phyloP scores from a whole-genome alignment of 2,797 vertebrate species.

The Strix occidentalis region DNA sequence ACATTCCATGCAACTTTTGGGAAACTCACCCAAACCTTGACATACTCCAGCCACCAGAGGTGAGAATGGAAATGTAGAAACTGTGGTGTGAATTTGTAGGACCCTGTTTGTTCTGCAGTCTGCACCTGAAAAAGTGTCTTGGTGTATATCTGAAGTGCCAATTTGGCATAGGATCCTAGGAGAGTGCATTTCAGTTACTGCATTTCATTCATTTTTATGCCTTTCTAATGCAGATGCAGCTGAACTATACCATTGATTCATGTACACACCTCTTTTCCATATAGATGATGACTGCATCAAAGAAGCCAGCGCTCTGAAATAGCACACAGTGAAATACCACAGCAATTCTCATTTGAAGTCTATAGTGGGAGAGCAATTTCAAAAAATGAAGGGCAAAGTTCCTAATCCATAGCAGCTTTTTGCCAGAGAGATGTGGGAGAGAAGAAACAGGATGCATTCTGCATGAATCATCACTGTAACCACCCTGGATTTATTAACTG shows the following conservation, averaged over 20 bases:
- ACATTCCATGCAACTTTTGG: not conserved
- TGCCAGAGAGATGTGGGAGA: slow-evolving; percentile 58
- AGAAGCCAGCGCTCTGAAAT: slow-evolving; percentile 38
- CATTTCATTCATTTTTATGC: slow-evolving; percentile 57
- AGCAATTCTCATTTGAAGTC: slow-evolving; percentile 62
- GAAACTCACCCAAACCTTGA: not conserved
- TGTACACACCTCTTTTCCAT: slow-evolving; percentile 55
- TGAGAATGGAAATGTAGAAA: not conserved
- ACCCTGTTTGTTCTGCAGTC: not conserved
- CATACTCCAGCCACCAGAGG: not conserved
- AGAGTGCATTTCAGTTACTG: slow-evolving; percentile 6
- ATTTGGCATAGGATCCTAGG: slow-evolving; percentile 3
- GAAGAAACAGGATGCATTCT: slow-evolving; percentile 59
- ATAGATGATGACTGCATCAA: slow-evolving; percentile 61
- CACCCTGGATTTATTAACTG: slow-evolving; percentile 61
- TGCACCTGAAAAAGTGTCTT: not conserved
- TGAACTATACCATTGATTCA: slow-evolving; percentile 60
- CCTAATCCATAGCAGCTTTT: slow-evolving; percentile 54
- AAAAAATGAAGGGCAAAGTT: slow-evolving; percentile 62
- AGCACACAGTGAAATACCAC: slow-evolving; percentile 52
- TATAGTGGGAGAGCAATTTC: slow-evolving; percentile 58
- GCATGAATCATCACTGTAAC: slow-evolving; percentile 61
- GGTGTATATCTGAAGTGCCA: not conserved
- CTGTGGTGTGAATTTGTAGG: not conserved
- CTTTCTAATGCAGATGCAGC: slow-evolving; percentile 67